Base-by-base conservation (phyloP, 1,140 invertebrate genomes). In the Anoplophora glabripennis region DNA sequence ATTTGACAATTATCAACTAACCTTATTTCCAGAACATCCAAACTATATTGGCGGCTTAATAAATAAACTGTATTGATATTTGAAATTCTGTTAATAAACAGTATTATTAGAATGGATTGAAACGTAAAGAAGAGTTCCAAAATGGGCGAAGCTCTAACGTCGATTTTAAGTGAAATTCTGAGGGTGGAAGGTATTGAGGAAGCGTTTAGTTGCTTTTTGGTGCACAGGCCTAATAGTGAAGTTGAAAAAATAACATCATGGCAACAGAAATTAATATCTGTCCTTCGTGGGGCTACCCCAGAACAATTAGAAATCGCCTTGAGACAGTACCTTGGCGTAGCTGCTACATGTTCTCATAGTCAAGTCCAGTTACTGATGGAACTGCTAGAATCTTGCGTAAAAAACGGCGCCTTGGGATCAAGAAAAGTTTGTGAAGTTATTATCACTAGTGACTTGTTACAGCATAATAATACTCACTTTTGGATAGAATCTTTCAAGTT, bases 401-500 rank as follows among this genome's bases (percentile, higher is more conserved):
- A 84, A 53, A 82, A 79, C 46, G 84, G 84, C 65, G 76, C 84
- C 63, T 70, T 89, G 40, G 81, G 83, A 64, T 82, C 88, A 51
- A 80, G 91, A 75, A 77, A 89, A 71, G 84, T 94, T 0, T 94
- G 93, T 77, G 92, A 96, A 70, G 85, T 85, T 64, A 86, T 95
- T 38, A 78, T 95, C 46, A 83, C 79, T 35, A 89, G 84, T 77
- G 90, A 94, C 28, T 89, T 89, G 72, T 78, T 96, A 8, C 78
- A 83, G 11, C 88, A 89, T 72, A 81, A 86, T 52, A 86, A 91
- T 72, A 81, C 85, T 67, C 85, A 89, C 57, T 93, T 92, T 78
- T 96, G 93, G 94, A 86, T 91, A 10, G 86, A 89, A 72, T 89
- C 87, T 72, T 97, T 98, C 77, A 81, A 85, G 56, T 78, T 97